Percentiles rank a stretch among this genome's conserved stretches.
These are phyloP conservation scores for Rhimphoctona megacephalus DNA, from an alignment of 2,888 invertebrate species.

Conservation along the genomic window DNA sequence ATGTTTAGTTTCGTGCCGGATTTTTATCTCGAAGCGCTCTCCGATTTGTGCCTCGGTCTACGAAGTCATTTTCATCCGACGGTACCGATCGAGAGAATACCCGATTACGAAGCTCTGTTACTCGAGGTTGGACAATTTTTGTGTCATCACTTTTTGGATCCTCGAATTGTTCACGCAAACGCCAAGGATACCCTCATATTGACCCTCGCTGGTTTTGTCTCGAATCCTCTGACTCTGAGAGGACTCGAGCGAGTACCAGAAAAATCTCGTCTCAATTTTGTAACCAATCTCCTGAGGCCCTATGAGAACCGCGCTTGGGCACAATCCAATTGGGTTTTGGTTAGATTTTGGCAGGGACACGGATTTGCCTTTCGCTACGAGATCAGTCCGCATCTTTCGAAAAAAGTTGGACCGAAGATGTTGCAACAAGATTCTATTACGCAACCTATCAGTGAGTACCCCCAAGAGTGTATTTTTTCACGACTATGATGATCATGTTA, in stretches of 20 bases:
- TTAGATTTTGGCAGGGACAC: conserved; percentile 93
- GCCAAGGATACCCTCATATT: conserved; percentile 92
- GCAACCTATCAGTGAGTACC: conserved; percentile 82
- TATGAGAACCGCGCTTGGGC: conserved; percentile 94
- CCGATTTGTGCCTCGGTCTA: conserved; percentile 88
- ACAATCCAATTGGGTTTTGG: conserved; percentile 94
- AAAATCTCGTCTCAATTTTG: conserved; percentile 88
- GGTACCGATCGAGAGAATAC: conserved; percentile 86
- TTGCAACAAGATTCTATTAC: conserved; percentile 85
- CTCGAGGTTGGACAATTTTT: conserved; percentile 90
- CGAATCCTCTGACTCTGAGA: conserved; percentile 89
- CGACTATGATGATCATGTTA: too few species aligned
- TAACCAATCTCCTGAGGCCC: conserved; percentile 90
- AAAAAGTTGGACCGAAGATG: conserved; percentile 84
- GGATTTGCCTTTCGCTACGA: conserved; percentile 92
- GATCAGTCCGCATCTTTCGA: conserved; percentile 85
- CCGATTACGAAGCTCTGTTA: conserved; percentile 88
- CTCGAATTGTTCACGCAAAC: conserved; percentile 90
- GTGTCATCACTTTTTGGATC: conserved; percentile 91
- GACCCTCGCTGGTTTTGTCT: conserved; percentile 91
- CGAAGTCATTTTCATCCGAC: conserved; percentile 89
- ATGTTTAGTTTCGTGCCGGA: conserved; percentile 91
- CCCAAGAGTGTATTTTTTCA: too few species aligned
- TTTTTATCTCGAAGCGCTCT: conserved; percentile 89
- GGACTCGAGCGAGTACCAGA: conserved; percentile 89